Base-by-base conservation (phyloP, 2,113 vertebrate species). In the Grus americana region DNA sequence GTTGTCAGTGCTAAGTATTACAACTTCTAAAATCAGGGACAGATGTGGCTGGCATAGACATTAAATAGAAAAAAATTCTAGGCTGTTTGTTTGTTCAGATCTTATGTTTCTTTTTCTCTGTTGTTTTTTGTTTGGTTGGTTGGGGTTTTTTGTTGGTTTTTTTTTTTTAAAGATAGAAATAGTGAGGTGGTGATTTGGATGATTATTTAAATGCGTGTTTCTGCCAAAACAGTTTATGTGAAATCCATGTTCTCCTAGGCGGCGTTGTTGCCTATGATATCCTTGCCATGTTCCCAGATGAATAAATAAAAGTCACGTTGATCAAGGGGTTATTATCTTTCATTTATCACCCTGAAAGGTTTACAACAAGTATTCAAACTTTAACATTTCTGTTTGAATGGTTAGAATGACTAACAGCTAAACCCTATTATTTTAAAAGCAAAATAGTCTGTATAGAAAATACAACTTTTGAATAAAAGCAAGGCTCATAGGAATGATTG, bases 221-320 rank as follows among this genome's bases (percentile, higher is more conserved):
- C 72, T 71, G 80, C 74, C 88, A 91, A 73, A 92, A 58, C 36
- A 75, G 49, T 88, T 94, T 61, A 57, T 58, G 55, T 92, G 93
- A 80, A 50, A 59, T 74, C 38, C 76, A 40, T 86, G 59, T 85
- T 92, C 65, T 95, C 57, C 81, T 82, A 85, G 92, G 93, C 36
- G 20, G 85, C 50, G 5, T 76, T 88, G 71, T 76, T 84, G 70
- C 84, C 71, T 34, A 26, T 72, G 63, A 67, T 86, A 66, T 70
- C 72, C 47, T 92, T 83, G 30, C 76, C 46, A 5, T 93, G 78
- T 89, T 94, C 55, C 79, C 76, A 55, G 63, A 92, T 92, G 74
- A 96, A 94, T 85, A 95, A 97, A 97, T 89, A 74, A 82, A 81
- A 61, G 14, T 78, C 62, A n/a, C 38, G 49, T 57, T 84, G 59